Evolutionary conservation across 2,797 vertebrate genomes (phyloP), one percentile per base, ranked within the genome.

Genomic region (Rhynchotus rufescens): DNA sequence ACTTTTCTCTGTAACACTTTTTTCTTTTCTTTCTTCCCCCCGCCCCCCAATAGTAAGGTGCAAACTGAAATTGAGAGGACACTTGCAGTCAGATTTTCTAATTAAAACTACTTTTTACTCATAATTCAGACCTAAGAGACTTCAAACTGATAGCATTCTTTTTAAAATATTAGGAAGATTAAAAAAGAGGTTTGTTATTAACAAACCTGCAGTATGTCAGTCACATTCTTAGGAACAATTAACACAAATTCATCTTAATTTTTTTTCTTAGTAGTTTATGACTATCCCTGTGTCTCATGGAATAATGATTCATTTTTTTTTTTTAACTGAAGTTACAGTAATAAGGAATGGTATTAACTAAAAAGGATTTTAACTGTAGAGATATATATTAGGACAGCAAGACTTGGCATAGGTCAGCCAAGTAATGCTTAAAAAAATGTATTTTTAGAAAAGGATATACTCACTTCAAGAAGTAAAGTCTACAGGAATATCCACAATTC

Each of bases 401-500:
- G 64, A 84, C 85, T 75, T 85, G 88, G 92, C 71, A 68, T 12
- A 81, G 25, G 11, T 54, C 71, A 84, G 78, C 88, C 93, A 93
- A 87, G 86, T 59, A 67, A 74, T 88, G 92, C 88, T 95, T 65
- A 92, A 42, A 81, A 88, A 88, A 91, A 84, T 23, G 82, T 49
- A 65, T 57, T 80, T 94, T 94, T 93, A 95, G 85, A 88, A 95
- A 94, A 95, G 32, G 88, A 92, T 94, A 95, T 91, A 95, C 87
- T 96, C 85, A 82, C 80, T 94, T 95, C 83, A 80, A 38, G 91
- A 85, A 95, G 92, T 84, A 93, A 96, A 94, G 75, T 86, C 90
- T 91, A 94, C 84, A 96, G 90, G 93, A 93, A 95, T 92, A 94
- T 90, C 84, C 84, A 87, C 74, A 94, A 92, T 83, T 94, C 90